These are phyloP conservation scores for Aplocera efformata DNA, from an alignment of 2,888 invertebrate species.

Conservation along the genomic window DNA sequence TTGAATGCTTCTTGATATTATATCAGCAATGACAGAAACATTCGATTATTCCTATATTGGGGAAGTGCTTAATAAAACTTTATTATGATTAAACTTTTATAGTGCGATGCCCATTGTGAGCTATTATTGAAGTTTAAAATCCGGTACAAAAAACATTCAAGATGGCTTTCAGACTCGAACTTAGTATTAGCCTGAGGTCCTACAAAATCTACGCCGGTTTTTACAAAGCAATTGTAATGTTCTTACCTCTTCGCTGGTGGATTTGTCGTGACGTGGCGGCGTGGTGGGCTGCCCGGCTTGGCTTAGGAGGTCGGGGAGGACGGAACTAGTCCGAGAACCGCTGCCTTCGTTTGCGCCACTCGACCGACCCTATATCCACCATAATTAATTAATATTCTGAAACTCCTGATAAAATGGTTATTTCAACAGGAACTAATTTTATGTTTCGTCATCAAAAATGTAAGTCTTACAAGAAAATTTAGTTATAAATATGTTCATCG, in stretches of 20 bases:
- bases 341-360: slow-evolving; percentile 79
- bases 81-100: too few relatives aligned
- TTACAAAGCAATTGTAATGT: slow-evolving; percentile 2
- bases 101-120: not conserved
- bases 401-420: slow-evolving; percentile 5
- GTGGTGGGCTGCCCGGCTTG: slow-evolving; percentile 92
- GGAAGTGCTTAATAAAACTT: too few relatives aligned
- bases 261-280: slow-evolving; percentile 94
- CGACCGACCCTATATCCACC: slow-evolving; percentile 54
- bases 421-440: too few relatives aligned
- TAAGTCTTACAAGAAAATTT: too few relatives aligned
- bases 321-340: slow-evolving; percentile 93
- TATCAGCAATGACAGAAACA: too few relatives aligned
- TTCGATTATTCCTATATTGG: too few relatives aligned
- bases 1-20: too few relatives aligned
- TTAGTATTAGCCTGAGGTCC: not conserved
- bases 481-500: too few relatives aligned
- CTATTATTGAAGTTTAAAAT: too few relatives aligned
- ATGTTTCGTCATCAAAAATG: too few relatives aligned
- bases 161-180: too few relatives aligned
- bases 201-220: slow-evolving; percentile 14
- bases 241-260: slow-evolving; percentile 96
- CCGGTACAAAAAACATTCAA: not conserved
- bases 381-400: slow-evolving; percentile 18
- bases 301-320: slow-evolving; percentile 96